Percentiles rank a stretch among this genome's conserved stretches.
Evolutionary conservation across 2,888 invertebrate genomes (phyloP).

Genomic region (Pristionchus japonicus): DNA sequence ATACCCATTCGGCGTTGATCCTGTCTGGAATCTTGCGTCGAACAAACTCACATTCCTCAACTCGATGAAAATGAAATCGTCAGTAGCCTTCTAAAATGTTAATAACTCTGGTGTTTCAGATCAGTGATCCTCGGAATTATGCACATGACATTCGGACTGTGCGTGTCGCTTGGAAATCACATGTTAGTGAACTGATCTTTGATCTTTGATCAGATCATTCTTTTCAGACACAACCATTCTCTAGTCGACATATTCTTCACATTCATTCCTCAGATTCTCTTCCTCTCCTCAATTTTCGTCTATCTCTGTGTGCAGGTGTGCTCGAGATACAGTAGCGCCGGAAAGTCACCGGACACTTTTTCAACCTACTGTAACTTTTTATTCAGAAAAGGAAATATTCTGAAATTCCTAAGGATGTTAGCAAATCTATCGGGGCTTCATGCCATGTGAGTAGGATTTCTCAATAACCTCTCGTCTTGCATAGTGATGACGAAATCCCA

Average conservation of each 20-base stretch:
- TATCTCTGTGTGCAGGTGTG: conserved; percentile 92
- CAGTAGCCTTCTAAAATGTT: not conserved
- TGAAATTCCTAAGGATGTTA: too few relatives aligned
- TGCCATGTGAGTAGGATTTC: too few relatives aligned
- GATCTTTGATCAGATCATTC: not conserved
- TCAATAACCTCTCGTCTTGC: too few relatives aligned
- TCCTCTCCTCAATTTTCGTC: conserved; percentile 90
- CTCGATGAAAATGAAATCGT: conserved; percentile 74
- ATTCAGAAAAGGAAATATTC: too few relatives aligned
- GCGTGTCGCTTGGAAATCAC: conserved; percentile 70
- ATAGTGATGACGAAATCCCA: too few relatives aligned
- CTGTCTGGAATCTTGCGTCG: conserved; percentile 72
- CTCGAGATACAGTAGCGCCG: too few relatives aligned
- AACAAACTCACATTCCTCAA: conserved; percentile 74
- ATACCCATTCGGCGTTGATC: conserved; percentile 71
- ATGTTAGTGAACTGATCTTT: conserved; percentile 56
- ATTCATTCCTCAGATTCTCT: conserved; percentile 95
- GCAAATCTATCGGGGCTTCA: too few relatives aligned
- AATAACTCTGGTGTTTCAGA: too few relatives aligned
- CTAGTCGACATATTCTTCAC: conserved; percentile 88
- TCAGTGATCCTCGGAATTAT: conserved; percentile 70
- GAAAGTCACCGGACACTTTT: too few relatives aligned
- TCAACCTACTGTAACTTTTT: too few relatives aligned
- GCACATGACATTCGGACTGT: conserved; percentile 74
- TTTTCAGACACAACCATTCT: conserved; percentile 79